Conservation (phyloP, 2,113 vertebrate genomes). For the Podocnemis expansa region DNA sequence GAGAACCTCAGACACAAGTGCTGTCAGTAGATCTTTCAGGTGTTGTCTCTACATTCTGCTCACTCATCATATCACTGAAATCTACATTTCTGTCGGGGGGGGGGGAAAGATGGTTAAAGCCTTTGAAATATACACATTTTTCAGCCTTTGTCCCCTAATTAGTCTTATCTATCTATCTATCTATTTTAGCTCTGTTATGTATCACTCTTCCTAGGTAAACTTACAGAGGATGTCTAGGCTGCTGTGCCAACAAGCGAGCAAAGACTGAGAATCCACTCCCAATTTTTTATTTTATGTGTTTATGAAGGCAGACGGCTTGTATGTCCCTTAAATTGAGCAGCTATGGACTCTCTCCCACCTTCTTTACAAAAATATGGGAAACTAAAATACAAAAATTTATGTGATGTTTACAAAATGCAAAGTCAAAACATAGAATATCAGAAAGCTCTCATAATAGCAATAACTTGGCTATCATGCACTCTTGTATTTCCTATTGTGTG, state of each 20-base stretch:
- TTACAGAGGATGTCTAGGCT: not conserved
- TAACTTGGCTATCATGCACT: fast-evolving
- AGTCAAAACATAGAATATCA: not conserved
- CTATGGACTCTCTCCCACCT: not conserved
- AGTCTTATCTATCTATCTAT: not conserved
- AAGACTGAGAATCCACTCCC: not conserved
- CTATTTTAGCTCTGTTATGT: not conserved
- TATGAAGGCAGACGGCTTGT: not conserved
- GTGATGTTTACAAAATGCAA: not conserved
- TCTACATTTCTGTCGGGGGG: not conserved
- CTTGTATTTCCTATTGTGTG: fast-evolving
- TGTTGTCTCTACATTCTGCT: conserved; percentile 36
- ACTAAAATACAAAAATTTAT: not conserved
- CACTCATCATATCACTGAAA: conserved; percentile 48
- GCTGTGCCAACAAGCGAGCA: not conserved
- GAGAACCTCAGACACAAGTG: conserved; percentile 68
- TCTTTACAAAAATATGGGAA: not conserved
- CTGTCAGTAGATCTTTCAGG: conserved; percentile 73
- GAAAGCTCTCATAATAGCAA: not conserved
- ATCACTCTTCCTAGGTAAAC: not conserved
- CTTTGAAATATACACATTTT: not conserved
- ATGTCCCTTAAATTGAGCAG: conserved; percentile 6
- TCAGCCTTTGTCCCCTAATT: not conserved
- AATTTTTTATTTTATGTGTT: not conserved
- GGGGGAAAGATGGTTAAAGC: not conserved